Base-by-base conservation (phyloP, 2,797 vertebrate genomes). In the Anguilla obscura region DNA sequence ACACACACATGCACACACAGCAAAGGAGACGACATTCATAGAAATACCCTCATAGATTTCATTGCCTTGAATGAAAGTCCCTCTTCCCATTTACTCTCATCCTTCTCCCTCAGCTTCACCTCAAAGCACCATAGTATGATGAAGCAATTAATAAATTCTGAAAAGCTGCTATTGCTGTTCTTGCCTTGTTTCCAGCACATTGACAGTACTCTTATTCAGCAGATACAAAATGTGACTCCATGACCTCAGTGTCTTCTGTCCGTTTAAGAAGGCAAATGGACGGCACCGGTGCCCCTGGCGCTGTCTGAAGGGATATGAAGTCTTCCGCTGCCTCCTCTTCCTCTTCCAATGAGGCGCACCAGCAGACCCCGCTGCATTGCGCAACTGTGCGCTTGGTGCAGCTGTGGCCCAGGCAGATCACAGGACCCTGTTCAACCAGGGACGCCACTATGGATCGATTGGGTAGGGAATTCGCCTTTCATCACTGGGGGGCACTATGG, bases 91-190 rank as follows among this genome's bases (percentile, higher is more conserved):
- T 88, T 27, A 85, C 89, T 71, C 90, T 92, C 87, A 91, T 91
- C 90, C 87, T 88, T 90, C 91, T 89, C 93, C 90, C 58, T 40
- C 86, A 90, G 86, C 84, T 87, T 87, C 85, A 85, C 87, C 58
- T 87, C 48, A 86, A 89, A 87, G 86, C 85, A 63, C 88, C 89
- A 89, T 45, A 16, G 54, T 84, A 83, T 7, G 84, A 86, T 86
- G 4, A 0, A 89, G 69, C 1, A 58, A 76, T 87, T 87, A 84
- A 69, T 87, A 89, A 86, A 18, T 10, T 63, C 79, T 80, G 66
- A 82, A 27, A 58, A 82, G 79, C 54, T 50, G 66, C 16, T 45
- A 33, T n/a, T 76, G 89, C 58, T 50, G 82, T 69, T 80, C 30
- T 86, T 87, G 76, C 50, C 52, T 33, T 74, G n/a, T 63, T 58